Conservation (phyloP, 2,113 vertebrate genomes). For the Crotophaga sulcirostris region DNA sequence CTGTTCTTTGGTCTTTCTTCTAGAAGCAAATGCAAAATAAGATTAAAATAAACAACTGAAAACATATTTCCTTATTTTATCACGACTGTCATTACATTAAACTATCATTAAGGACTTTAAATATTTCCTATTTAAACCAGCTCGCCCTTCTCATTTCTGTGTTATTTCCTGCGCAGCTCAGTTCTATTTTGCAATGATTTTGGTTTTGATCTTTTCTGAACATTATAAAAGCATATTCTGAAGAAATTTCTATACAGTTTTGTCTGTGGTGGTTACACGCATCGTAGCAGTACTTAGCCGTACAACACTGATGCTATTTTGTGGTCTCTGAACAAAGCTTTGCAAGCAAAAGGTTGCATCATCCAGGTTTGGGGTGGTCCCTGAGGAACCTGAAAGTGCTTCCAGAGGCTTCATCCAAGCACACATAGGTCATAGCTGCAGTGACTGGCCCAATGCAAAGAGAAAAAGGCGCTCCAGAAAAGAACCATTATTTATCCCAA, state of each 20-base stretch:
- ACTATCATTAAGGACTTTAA: neutral
- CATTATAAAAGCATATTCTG: neutral
- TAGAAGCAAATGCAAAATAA: neutral
- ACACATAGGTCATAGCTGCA: neutral
- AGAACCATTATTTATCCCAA: neutral
- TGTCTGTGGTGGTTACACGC: neutral
- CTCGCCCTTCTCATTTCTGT: neutral
- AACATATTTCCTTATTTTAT: neutral
- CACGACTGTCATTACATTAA: neutral
- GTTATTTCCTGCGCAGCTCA: neutral
- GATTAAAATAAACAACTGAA: neutral
- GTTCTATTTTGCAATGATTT: neutral
- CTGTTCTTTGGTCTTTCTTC: neutral
- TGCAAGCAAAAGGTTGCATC: neutral
- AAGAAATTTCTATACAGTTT: neutral
- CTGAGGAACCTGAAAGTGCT: neutral
- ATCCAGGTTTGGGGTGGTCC: neutral
- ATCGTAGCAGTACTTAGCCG: neutral
- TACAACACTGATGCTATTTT: neutral
- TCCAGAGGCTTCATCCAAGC: neutral
- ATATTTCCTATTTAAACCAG: neutral
- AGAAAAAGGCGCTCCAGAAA: neutral
- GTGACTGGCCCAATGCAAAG: neutral
- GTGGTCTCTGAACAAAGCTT: neutral
- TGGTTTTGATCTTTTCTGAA: neutral